A percentile compares a stretch with the other conserved stretches of the same genome.
These are phyloP conservation scores for Egretta garzetta DNA, from an alignment of 2,113 vertebrate genomes.

Conservation along the genomic window DNA sequence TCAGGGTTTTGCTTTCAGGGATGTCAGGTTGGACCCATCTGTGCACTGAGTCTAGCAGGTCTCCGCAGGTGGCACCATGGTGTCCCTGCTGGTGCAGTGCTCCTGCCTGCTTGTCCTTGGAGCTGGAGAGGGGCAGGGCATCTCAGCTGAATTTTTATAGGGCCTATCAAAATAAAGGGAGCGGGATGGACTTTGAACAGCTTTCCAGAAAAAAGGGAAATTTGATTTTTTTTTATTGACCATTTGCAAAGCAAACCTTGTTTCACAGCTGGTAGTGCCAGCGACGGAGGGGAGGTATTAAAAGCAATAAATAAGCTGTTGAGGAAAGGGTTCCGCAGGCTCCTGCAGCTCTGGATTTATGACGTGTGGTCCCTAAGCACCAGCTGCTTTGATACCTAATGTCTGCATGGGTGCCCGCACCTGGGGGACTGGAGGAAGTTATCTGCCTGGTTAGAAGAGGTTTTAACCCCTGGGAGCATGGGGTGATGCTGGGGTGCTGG, in stretches of 20 bases:
- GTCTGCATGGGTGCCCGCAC: background rate
- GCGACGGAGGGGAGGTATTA: background rate
- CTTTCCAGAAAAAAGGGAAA: background rate
- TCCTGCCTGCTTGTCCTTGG: background rate
- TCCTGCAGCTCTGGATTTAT: background rate
- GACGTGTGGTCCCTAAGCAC: accelerated
- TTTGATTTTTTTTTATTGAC: background rate
- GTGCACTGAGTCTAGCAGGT: background rate
- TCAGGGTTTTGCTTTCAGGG: background rate
- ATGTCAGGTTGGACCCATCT: accelerated
- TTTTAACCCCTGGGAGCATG: background rate
- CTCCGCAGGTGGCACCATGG: background rate
- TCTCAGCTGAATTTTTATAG: background rate
- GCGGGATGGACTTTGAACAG: background rate
- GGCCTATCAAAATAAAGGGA: background rate
- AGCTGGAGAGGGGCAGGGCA: background rate
- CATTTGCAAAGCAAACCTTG: background rate
- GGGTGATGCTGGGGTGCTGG: background rate
- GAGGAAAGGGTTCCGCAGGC: background rate
- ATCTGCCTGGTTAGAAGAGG: background rate
- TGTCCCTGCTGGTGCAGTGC: background rate
- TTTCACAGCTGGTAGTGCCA: background rate
- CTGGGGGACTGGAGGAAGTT: background rate
- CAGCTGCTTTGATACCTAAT: background rate
- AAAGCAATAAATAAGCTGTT: background rate